phyloP scores from a whole-genome alignment of 1,140 invertebrate species.

The Drosophila kikkawai region DNA sequence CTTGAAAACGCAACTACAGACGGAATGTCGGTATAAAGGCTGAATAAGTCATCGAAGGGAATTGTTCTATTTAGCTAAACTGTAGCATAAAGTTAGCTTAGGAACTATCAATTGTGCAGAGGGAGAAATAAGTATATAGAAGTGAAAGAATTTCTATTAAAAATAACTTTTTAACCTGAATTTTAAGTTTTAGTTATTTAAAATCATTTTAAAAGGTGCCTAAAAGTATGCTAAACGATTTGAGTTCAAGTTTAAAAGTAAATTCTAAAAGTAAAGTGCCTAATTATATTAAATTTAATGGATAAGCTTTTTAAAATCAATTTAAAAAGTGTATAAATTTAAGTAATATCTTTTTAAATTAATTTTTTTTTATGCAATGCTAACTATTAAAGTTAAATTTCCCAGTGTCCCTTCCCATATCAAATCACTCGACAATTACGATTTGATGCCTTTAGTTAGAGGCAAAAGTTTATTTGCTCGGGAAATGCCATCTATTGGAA shows the following conservation, averaged over 20 bases:
- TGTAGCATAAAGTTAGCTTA: conserved; percentile 18
- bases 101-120: conserved; percentile 13
- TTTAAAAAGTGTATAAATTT: not conserved
- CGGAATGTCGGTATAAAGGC: conserved; percentile 1
- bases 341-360: too few relatives aligned
- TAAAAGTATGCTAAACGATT: too few relatives aligned
- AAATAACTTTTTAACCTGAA: not conserved
- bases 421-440: conserved; percentile 1
- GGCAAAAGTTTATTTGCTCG: conserved; percentile 24
- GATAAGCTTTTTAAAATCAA: not conserved
- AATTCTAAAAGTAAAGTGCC: too few relatives aligned
- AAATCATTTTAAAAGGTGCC: not conserved
- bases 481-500: conserved; percentile 14
- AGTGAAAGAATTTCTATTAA: not conserved
- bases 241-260: too few relatives aligned
- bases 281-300: too few relatives aligned
- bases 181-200: not conserved
- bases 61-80: conserved; percentile 34
- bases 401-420: not conserved
- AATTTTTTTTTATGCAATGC: too few relatives aligned
- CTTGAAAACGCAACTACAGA: conserved; percentile 30
- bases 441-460: not conserved
- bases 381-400: not conserved
- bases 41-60: conserved; percentile 29
- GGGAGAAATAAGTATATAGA: not conserved